A percentile compares a stretch with the other conserved stretches of the same genome.
Conservation (phyloP, 1,140 invertebrate species). For the Helicoverpa zea region DNA sequence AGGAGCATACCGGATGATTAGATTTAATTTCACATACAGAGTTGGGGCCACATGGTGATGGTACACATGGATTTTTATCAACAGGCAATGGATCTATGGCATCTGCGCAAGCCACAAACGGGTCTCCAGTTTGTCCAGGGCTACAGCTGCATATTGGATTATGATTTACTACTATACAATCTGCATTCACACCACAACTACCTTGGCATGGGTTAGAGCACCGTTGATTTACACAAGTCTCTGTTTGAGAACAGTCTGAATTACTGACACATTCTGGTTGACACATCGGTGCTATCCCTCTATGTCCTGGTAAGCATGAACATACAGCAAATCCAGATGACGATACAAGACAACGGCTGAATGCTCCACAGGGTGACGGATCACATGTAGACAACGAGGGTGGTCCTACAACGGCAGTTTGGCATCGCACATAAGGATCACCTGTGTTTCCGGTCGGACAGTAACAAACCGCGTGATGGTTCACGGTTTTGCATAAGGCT, state of each 20-base stretch:
- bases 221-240: conserved; percentile 92
- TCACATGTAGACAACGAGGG: conserved; percentile 88
- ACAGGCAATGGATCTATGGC: conserved; percentile 81
- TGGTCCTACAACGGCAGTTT: conserved; percentile 79
- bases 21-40: conserved; percentile 94
- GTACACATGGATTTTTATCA: conserved; percentile 90
- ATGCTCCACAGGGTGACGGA: conserved; percentile 93
- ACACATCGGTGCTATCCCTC: conserved; percentile 92
- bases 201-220: conserved; percentile 93
- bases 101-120: conserved; percentile 91
- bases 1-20: conserved; percentile 92
- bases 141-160: conserved; percentile 94
- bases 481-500: conserved; percentile 91
- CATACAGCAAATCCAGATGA: conserved; percentile 91
- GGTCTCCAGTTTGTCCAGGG: conserved; percentile 92
- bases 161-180: conserved; percentile 93
- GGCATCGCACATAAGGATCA: conserved; percentile 93
- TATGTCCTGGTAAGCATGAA: conserved; percentile 92
- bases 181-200: conserved; percentile 91
- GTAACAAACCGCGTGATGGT: conserved; percentile 93
- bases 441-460: conserved; percentile 91
- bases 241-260: conserved; percentile 92
- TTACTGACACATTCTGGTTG: conserved; percentile 94
- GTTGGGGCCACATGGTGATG: conserved; percentile 94
- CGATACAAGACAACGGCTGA: conserved; percentile 91